A percentile compares a stretch with the other conserved stretches of the same genome.
Conservation (phyloP, 2,888 invertebrate genomes). For the Ophonus ardosiacus region DNA sequence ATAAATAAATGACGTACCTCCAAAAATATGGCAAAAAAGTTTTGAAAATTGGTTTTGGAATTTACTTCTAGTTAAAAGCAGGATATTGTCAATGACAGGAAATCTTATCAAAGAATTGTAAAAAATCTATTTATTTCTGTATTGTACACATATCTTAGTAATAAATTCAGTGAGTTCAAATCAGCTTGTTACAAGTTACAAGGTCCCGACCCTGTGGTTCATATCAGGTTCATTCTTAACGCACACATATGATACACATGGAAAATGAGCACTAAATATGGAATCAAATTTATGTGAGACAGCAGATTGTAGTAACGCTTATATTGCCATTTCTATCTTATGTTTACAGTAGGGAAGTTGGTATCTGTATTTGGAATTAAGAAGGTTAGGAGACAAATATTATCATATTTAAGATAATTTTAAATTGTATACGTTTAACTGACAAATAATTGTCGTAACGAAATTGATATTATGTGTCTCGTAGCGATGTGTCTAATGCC, state of each 20-base stretch:
- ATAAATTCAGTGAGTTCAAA: not conserved
- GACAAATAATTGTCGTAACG: too few relatives aligned
- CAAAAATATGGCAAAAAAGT: too few relatives aligned
- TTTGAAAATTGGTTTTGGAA: too few relatives aligned
- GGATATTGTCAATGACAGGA: too few relatives aligned
- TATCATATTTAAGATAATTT: not conserved
- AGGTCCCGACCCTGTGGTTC: slow-evolving; percentile 3
- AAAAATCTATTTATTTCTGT: too few relatives aligned
- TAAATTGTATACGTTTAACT: not conserved
- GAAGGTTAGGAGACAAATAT: not conserved
- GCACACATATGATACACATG: not conserved
- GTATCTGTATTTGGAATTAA: not conserved
- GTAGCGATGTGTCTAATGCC: too few relatives aligned
- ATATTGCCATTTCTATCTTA: not conserved
- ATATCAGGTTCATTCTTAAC: not conserved
- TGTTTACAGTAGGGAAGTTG: not conserved
- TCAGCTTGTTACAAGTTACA: not conserved
- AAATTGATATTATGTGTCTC: too few relatives aligned
- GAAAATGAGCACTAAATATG: not conserved
- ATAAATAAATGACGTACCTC: too few relatives aligned
- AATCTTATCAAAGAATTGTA: too few relatives aligned
- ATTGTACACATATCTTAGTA: not conserved
- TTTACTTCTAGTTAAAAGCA: too few relatives aligned
- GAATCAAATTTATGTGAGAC: not conserved
- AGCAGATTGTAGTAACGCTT: not conserved